These are phyloP conservation scores for Halcyon badia DNA, from an alignment of 2,797 vertebrate genomes.

Conservation along the genomic window DNA sequence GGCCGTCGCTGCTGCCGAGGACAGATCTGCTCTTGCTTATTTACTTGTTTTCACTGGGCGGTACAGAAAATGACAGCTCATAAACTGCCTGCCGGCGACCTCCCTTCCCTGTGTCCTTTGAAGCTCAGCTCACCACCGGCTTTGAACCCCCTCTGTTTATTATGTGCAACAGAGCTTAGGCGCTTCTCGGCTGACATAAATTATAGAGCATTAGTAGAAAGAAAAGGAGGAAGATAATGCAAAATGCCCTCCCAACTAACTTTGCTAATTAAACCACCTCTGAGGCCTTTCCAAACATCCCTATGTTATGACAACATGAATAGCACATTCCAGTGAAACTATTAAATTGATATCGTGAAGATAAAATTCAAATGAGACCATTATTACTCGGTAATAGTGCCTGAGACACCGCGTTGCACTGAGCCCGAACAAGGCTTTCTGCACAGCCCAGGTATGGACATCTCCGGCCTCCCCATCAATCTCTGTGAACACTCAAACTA, in stretches of 20 bases:
- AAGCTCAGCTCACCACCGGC: not conserved
- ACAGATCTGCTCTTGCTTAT: not conserved
- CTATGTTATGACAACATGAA: not conserved
- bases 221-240: constrained; percentile 6
- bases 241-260: constrained; percentile 44
- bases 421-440: not conserved
- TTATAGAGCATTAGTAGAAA: not conserved
- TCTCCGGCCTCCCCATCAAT: not conserved
- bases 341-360: not conserved
- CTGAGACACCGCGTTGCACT: not conserved
- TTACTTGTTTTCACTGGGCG: not conserved
- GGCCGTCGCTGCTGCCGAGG: not conserved
- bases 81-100: not conserved
- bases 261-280: constrained; percentile 69
- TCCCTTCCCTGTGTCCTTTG: not conserved
- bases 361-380: constrained; percentile 12
- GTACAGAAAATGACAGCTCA: not conserved
- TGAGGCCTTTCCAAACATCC: constrained; percentile 25
- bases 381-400: not conserved
- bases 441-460: not conserved
- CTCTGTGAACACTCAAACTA: not conserved
- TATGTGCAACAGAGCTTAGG: not conserved
- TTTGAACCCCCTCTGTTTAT: constrained; percentile 23
- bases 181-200: constrained; percentile 10
- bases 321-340: not conserved